Base-by-base conservation (phyloP, 2,113 vertebrate genomes). In the Entomyzon cyanotis region DNA sequence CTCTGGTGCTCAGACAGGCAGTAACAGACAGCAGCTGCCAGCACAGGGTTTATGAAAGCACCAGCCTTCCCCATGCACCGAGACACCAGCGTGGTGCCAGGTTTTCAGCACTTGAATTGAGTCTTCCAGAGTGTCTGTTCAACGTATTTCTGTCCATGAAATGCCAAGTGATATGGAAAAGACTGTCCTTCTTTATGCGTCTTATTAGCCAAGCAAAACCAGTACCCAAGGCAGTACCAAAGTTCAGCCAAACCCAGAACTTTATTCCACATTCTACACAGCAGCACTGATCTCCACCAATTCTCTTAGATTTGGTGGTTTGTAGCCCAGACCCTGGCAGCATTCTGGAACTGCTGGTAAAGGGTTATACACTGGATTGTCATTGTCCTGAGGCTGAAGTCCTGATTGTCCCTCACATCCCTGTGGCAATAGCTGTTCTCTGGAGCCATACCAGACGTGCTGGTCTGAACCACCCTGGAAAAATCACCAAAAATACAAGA, bases 1-100 rank as follows among this genome's bases (percentile, higher is more conserved):
- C 49, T 68, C 33, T 4, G 15, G 19, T 46, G 41, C 82, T 55
- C n/a, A 27, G 44, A 11, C 2, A 2, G 73, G 47, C 21, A 3
- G 31, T 35, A 30, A 27, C 62, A 71, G 67, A 13, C 25, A 50
- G 70, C 82, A 84, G 80, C 84, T 82, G 80, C 55, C 84, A 58
- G 56, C 12, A 0, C 4, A 0, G 49, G 47, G 35, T 1, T 67
- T 47, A 82, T 44, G 80, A 55, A 50, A 59, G 50, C 62, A 87
- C 4, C 68, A 81, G 44, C 35, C 39, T 63, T 82, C 44, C n/a
- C 35, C 0, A 0, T 52, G 42, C 42, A 25, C 24, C 0, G 1
- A 53, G 52, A 28, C 21, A 4, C 47, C 23, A 41, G 30, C 1
- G 0, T 62, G 42, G 20, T 20, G 27, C 35, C 53, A 47, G 46